Conservation (phyloP, 35 echinoderm and acorn worm species). For the Lytechinus variegatus region DNA sequence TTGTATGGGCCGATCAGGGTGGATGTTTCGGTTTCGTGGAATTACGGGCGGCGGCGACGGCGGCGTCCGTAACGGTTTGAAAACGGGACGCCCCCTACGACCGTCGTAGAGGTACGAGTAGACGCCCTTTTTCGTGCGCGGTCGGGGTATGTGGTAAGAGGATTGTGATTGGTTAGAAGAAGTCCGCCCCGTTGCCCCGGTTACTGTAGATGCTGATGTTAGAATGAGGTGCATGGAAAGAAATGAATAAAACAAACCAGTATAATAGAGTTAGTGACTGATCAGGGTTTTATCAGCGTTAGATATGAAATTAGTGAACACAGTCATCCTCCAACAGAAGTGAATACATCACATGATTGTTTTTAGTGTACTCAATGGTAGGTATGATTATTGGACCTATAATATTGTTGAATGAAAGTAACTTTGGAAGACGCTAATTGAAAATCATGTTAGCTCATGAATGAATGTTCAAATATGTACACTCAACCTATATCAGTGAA, state of each 20-base stretch:
- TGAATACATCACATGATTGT: no score
- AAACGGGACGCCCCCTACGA: conserved; percentile 31
- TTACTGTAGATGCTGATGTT: conserved; percentile 36
- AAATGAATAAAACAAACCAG: neutral
- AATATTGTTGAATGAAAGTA: no score
- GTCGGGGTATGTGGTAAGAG: conserved; percentile 36
- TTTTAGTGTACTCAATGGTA: no score
- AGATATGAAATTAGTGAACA: no score
- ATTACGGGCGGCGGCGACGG: conserved; percentile 36
- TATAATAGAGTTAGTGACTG: neutral
- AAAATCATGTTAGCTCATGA: no score
- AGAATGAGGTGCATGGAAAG: neutral
- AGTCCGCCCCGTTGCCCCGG: neutral
- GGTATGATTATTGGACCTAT: no score
- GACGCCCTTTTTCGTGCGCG: conserved; percentile 8
- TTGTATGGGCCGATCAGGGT: neutral
- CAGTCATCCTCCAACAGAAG: no score
- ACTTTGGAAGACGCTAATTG: no score
- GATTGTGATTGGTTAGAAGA: conserved; percentile 32
- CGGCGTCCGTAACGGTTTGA: conserved; percentile 7
- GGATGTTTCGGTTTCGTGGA: neutral
- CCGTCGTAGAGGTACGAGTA: conserved; percentile 49
- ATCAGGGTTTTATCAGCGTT: no score
- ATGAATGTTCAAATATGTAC: no score
- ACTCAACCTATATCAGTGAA: no score